Conservation (phyloP, 2,888 invertebrate genomes). For the Oeneis ivallda region DNA sequence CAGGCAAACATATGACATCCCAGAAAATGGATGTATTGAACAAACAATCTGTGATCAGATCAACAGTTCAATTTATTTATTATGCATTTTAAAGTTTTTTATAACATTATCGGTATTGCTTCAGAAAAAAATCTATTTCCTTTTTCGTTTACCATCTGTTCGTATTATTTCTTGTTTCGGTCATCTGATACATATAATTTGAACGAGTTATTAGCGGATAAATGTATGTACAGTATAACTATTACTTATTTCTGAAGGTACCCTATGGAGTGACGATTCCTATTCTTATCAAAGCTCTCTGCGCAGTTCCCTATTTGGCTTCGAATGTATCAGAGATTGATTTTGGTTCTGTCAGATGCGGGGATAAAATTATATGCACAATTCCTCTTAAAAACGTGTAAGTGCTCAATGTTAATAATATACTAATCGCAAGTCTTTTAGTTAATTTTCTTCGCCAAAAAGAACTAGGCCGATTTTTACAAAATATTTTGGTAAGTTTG, state of each 20-base stretch:
- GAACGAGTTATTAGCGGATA: no score
- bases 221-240: neutral
- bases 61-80: no score
- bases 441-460: no score
- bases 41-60: no score
- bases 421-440: no score
- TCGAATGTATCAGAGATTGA: conserved; percentile 68
- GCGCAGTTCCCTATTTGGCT: conserved; percentile 80
- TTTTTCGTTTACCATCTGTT: neutral
- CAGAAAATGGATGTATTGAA: neutral
- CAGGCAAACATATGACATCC: neutral
- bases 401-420: conserved; percentile 44
- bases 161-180: no score
- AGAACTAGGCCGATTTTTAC: no score
- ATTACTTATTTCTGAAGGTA: conserved; percentile 60
- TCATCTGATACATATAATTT: neutral
- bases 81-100: no score
- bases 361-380: conserved; percentile 78
- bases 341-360: conserved; percentile 82
- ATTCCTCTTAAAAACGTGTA: conserved; percentile 82
- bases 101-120: no score
- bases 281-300: conserved; percentile 77
- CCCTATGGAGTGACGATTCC: conserved; percentile 83
- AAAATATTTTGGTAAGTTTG: no score
- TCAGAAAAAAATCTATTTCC: no score